These are phyloP conservation scores for Drosophila gaucha DNA, from an alignment of 2,888 invertebrate genomes.

Conservation along the genomic window DNA sequence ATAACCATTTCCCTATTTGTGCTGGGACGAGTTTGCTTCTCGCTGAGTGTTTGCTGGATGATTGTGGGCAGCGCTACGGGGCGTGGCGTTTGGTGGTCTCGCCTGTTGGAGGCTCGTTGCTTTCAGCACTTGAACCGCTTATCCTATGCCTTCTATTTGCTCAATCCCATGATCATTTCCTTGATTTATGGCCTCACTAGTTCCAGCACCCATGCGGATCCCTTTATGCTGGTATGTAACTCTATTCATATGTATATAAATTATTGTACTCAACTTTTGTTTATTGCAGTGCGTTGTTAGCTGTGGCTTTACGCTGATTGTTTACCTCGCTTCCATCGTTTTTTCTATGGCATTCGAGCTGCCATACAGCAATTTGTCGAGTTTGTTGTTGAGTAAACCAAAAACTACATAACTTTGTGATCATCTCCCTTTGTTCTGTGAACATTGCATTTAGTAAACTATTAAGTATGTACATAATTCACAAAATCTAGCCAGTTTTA, in stretches of 20 bases:
- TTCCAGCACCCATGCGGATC: slow-evolving; percentile 82
- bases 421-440: slow-evolving; percentile 39
- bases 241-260: too few species aligned
- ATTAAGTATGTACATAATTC: slow-evolving; percentile 42
- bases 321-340: slow-evolving; percentile 79
- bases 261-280: neutral
- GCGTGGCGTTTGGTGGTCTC: slow-evolving; percentile 85
- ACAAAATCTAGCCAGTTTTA: slow-evolving; percentile 20
- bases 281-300: slow-evolving; percentile 73
- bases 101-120: slow-evolving; percentile 80
- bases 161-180: slow-evolving; percentile 86
- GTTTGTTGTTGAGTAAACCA: slow-evolving; percentile 63
- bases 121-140: slow-evolving; percentile 86
- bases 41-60: slow-evolving; percentile 86
- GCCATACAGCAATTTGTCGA: slow-evolving; percentile 83
- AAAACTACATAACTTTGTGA: slow-evolving; percentile 63
- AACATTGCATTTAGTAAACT: slow-evolving; percentile 39
- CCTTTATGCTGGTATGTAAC: slow-evolving; percentile 81
- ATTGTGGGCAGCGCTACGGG: slow-evolving; percentile 86
- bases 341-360: slow-evolving; percentile 83
- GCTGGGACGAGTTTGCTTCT: slow-evolving; percentile 86
- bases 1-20: slow-evolving; percentile 85
- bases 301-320: slow-evolving; percentile 81
- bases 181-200: slow-evolving; percentile 84
- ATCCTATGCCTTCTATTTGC: slow-evolving; percentile 87